phyloP scores from a whole-genome alignment of 2,888 invertebrate species.

The Tinea pellionella region DNA sequence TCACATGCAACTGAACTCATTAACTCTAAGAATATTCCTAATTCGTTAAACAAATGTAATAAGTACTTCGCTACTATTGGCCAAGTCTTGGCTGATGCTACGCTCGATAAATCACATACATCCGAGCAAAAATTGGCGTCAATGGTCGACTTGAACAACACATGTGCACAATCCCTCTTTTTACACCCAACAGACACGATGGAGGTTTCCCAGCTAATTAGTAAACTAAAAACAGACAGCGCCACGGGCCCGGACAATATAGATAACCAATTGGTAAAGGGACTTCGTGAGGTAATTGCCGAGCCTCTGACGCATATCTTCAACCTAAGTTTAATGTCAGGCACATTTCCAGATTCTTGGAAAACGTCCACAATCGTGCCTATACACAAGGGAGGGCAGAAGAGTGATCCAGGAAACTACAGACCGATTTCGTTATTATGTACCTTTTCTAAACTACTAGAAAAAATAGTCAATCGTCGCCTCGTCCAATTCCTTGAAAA shows the following conservation, averaged over 20 bases:
- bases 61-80: too few species aligned
- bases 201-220: conserved; percentile 15
- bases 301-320: conserved; percentile 17
- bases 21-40: too few species aligned
- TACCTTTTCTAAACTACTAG: too few species aligned
- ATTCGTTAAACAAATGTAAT: too few species aligned
- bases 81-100: too few species aligned
- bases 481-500: conserved; percentile 15
- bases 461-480: conserved; percentile 11
- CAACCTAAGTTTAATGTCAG: conserved; percentile 17
- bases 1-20: too few species aligned
- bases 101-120: not conserved
- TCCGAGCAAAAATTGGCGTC: not conserved
- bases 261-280: conserved; percentile 16
- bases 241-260: conserved; percentile 17
- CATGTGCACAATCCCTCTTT: conserved; percentile 15
- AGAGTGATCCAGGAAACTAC: conserved; percentile 15
- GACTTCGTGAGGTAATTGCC: conserved; percentile 8
- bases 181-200: conserved; percentile 16
- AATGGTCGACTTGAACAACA: not conserved
- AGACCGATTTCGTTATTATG: conserved; percentile 17
- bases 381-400: conserved; percentile 17
- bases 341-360: conserved; percentile 18
- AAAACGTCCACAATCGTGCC: conserved; percentile 17
- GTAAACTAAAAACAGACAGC: conserved; percentile 13